Percentiles rank a stretch among this genome's conserved stretches.
Conservation (phyloP, 2,888 invertebrate genomes). For the Limnephilus auricula region DNA sequence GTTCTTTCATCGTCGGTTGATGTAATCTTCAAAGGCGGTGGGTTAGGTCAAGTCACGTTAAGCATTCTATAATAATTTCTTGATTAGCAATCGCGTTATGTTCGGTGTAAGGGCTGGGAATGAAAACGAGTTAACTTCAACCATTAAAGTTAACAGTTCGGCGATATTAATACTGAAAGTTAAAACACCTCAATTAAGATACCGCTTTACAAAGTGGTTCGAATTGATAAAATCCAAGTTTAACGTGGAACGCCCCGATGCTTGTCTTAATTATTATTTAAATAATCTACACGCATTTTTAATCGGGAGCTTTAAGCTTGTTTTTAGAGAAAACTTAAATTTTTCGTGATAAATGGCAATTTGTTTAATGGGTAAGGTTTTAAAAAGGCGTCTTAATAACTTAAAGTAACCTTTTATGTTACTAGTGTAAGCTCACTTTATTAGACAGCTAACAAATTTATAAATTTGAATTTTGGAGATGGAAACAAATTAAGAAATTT, state of each 20-base stretch:
- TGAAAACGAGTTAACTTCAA: constrained; percentile 18
- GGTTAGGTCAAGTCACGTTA: constrained; percentile 49
- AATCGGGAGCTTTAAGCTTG: not conserved
- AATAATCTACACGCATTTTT: constrained; percentile 26
- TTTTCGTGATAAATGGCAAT: not conserved
- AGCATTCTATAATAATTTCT: constrained; percentile 57
- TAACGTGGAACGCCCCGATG: constrained; percentile 4
- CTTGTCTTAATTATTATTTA: constrained; percentile 22
- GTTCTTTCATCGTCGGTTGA: not conserved
- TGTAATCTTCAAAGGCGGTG: not conserved
- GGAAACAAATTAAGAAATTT: not conserved
- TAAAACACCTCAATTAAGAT: constrained; percentile 46
- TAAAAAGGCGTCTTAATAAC: not conserved
- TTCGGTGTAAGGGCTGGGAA: constrained; percentile 48
- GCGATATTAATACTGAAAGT: constrained; percentile 38
- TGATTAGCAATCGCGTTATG: constrained; percentile 58
- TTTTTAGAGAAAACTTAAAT: not conserved
- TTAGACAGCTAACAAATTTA: not conserved
- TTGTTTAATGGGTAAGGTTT: not conserved
- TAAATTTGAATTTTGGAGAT: not conserved
- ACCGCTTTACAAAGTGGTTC: constrained; percentile 27
- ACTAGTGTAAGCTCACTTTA: not conserved
- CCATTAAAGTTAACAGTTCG: constrained; percentile 39
- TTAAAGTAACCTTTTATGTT: not conserved
- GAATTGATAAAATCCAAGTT: constrained; percentile 41